A percentile compares a stretch with the other conserved stretches of the same genome.
Evolutionary conservation across 2,797 vertebrate genomes (phyloP).

Genomic region (Huso huso): DNA sequence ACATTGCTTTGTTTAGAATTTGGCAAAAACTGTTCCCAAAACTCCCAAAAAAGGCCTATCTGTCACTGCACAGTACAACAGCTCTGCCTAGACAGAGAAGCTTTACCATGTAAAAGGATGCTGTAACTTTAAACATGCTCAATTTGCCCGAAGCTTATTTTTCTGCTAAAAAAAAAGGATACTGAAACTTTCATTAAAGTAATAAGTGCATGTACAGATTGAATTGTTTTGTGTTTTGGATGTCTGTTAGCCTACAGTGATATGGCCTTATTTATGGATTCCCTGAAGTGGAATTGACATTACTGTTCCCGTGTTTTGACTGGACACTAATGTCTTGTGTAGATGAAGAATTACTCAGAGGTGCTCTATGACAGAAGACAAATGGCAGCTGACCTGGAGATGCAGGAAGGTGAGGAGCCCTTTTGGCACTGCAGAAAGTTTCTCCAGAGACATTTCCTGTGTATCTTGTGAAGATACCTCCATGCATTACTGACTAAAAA

Average conservation of each 20-base stretch:
- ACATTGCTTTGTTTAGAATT: background rate
- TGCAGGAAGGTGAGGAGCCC: constrained; percentile 25
- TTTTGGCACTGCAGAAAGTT: constrained; percentile 21
- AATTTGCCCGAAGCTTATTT: constrained; percentile 9
- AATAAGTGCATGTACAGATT: constrained; percentile 21
- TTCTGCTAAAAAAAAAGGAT: constrained; percentile 12
- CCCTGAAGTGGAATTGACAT: constrained; percentile 27
- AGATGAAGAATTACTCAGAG: constrained; percentile 31
- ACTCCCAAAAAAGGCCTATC: background rate
- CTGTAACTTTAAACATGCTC: constrained; percentile 10
- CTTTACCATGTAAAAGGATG: background rate
- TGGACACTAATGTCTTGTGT: constrained; percentile 26
- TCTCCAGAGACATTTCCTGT: constrained; percentile 21
- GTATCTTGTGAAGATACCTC: constrained; percentile 19
- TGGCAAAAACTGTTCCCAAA: background rate
- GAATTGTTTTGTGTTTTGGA: constrained; percentile 32
- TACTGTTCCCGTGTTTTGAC: constrained; percentile 28
- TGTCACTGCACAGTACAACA: background rate
- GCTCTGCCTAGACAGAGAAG: background rate
- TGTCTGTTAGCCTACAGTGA: constrained; percentile 28
- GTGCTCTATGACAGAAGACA: constrained; percentile 36
- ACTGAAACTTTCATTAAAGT: constrained; percentile 12
- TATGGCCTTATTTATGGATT: constrained; percentile 21
- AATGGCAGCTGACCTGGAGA: constrained; percentile 25
- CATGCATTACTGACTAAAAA: constrained; percentile 7